A percentile compares a stretch with the other conserved stretches of the same genome.
phyloP scores from a whole-genome alignment of 2,113 vertebrate genomes.

The Thinocorus orbignyianus region DNA sequence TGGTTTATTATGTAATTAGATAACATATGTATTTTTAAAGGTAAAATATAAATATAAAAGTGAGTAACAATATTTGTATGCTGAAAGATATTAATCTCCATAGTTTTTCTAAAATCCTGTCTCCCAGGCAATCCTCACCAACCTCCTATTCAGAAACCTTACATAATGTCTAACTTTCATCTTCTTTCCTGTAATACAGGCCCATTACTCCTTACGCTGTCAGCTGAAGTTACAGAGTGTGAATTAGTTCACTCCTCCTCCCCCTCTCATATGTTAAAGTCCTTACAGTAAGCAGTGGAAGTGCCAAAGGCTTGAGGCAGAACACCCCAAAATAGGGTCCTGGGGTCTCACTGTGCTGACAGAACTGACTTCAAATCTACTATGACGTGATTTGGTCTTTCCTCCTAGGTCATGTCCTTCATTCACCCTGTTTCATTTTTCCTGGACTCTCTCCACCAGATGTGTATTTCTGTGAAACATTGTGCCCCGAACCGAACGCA shows the following conservation, averaged over 20 bases:
- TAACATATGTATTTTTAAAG: background rate
- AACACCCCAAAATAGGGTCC: background rate
- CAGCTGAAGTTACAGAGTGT: background rate
- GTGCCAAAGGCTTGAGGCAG: background rate
- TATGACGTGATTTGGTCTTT: background rate
- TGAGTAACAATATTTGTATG: background rate
- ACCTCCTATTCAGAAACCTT: background rate
- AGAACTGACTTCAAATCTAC: background rate
- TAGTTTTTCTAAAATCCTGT: background rate
- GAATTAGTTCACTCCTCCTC: background rate
- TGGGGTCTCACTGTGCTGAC: background rate
- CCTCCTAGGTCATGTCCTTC: background rate
- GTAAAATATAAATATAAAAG: background rate
- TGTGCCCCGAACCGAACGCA: accelerated
- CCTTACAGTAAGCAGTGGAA: background rate
- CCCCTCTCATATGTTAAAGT: background rate
- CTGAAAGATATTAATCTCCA: background rate
- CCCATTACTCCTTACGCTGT: background rate
- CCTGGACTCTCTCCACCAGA: background rate
- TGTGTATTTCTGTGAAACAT: background rate
- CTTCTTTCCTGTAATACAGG: background rate
- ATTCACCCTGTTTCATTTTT: background rate
- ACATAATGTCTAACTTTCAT: background rate
- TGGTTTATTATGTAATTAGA: background rate
- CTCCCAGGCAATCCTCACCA: background rate